Percentiles rank a stretch among this genome's conserved stretches.
phyloP scores from a whole-genome alignment of 2,888 invertebrate genomes.

The Tiliacea citrago region DNA sequence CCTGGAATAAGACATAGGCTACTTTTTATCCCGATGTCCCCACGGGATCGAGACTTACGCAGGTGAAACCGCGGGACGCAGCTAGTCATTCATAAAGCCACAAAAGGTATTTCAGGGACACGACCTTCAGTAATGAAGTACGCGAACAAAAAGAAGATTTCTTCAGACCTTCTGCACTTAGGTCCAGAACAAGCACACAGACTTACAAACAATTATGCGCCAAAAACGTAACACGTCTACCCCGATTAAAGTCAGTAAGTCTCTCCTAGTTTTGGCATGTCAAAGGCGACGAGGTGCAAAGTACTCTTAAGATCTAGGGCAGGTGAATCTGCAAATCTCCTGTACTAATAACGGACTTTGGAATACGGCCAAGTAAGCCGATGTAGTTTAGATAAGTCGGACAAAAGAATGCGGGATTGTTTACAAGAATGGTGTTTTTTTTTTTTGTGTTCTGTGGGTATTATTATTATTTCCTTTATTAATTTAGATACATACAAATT shows the following conservation, averaged over 20 bases:
- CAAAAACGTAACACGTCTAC: constrained; percentile 24
- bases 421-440: constrained; percentile 1
- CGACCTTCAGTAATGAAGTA: not conserved
- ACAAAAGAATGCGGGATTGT: constrained; percentile 29
- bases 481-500: too few species aligned
- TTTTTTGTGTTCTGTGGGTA: not conserved
- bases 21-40: too few species aligned
- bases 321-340: constrained; percentile 64
- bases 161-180: not conserved
- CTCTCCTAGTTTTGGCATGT: constrained; percentile 49
- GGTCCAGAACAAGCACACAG: not conserved
- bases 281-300: constrained; percentile 53
- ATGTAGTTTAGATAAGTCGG: constrained; percentile 49
- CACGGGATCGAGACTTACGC: too few species aligned
- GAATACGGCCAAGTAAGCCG: constrained; percentile 54
- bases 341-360: constrained; percentile 57
- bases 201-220: constrained; percentile 13
- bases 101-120: not conserved
- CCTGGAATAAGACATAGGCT: too few species aligned
- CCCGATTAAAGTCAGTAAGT: constrained; percentile 33
- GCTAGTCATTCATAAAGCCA: not conserved
- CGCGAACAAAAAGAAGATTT: not conserved
- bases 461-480: too few species aligned
- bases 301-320: constrained; percentile 56
- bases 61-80: too few species aligned